Evolutionary conservation across 2,797 vertebrate species (phyloP).

Genomic region (Neomorphus geoffroyi): DNA sequence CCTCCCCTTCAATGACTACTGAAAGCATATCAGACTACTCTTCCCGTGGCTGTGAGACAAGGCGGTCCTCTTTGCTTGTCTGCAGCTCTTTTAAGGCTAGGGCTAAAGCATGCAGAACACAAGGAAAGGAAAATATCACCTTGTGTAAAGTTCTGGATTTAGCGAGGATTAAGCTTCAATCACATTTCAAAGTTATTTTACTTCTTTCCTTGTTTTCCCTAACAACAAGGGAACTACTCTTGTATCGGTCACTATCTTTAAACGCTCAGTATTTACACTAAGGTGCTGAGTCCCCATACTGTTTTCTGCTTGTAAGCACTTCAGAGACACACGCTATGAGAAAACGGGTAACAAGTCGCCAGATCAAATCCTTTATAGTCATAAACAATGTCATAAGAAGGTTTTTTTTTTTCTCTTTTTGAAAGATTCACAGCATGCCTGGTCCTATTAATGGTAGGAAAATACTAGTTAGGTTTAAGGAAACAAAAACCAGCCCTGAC

Average conservation of each 20-base stretch:
- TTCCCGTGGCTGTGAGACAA: neutral
- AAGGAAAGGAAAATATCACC: neutral
- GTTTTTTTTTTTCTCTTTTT: accelerated
- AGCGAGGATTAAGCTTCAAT: neutral
- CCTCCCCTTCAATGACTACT: neutral
- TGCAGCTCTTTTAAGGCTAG: neutral
- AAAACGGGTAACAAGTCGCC: neutral
- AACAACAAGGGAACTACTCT: neutral
- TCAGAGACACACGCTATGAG: neutral
- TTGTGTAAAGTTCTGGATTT: neutral
- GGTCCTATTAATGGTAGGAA: neutral
- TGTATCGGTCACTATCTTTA: neutral
- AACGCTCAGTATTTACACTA: neutral
- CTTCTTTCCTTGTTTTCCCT: neutral
- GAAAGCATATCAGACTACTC: neutral
- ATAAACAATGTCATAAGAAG: neutral
- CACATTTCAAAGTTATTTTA: neutral
- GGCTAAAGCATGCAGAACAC: neutral
- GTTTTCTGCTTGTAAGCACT: neutral
- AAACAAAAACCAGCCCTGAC: neutral
- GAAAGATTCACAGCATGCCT: neutral
- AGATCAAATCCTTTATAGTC: neutral
- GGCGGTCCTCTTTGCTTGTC: neutral
- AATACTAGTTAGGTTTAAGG: neutral
- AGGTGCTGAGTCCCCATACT: neutral